These are phyloP conservation scores for Engraulis encrasicolus DNA, from an alignment of 2,113 vertebrate genomes.

Conservation along the genomic window DNA sequence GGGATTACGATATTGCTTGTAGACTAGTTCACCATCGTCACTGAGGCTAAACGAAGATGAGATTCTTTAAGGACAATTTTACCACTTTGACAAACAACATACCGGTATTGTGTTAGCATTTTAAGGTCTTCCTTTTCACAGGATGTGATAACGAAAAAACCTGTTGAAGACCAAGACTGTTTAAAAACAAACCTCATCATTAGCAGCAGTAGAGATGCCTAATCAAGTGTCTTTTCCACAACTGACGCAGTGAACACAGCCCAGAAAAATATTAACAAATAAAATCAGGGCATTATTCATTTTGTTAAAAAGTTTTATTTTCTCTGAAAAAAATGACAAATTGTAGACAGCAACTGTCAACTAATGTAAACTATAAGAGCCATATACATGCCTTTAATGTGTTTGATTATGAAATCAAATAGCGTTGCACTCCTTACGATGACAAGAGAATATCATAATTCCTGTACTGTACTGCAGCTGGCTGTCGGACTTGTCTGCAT, in stretches of 20 bases:
- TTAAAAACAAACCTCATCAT: too few species aligned
- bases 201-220: too few species aligned
- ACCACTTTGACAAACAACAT: too few species aligned
- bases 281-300: neutral
- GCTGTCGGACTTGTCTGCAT: conserved; percentile 19
- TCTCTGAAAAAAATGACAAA: conserved; percentile 61
- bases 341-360: conserved; percentile 47
- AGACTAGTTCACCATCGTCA: too few species aligned
- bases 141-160: too few species aligned
- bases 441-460: conserved; percentile 27
- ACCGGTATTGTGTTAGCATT: too few species aligned
- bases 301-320: conserved; percentile 60
- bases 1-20: too few species aligned
- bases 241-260: neutral
- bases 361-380: conserved; percentile 42
- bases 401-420: conserved; percentile 30
- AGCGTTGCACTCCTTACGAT: conserved; percentile 26
- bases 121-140: too few species aligned
- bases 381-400: conserved; percentile 51
- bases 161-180: too few species aligned
- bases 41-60: too few species aligned
- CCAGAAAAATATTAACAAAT: neutral
- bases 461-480: neutral
- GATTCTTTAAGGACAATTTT: too few species aligned
- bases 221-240: neutral